phyloP scores from a whole-genome alignment of 2,113 vertebrate genomes.

The Eonycteris spelaea region DNA sequence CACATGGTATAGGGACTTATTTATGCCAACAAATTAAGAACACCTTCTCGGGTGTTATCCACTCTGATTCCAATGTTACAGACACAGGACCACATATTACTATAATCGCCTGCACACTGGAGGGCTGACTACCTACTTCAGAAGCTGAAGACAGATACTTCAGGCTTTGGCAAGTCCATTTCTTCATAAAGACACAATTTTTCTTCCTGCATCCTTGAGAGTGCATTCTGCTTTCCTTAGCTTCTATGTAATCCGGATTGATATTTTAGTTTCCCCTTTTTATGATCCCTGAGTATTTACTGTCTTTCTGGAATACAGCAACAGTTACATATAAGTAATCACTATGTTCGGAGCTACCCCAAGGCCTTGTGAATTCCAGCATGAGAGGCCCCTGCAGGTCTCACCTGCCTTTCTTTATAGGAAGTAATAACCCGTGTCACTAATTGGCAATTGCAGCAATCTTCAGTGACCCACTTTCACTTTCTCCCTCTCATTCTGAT shows the following conservation, averaged over 20 bases:
- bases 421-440: background rate
- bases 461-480: background rate
- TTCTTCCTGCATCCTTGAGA: background rate
- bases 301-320: conserved; percentile 2
- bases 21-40: background rate
- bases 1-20: background rate
- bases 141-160: background rate
- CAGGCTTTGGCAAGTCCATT: background rate
- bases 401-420: background rate
- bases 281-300: background rate
- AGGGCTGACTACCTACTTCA: background rate
- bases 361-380: background rate
- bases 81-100: background rate
- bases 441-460: background rate
- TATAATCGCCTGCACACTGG: background rate
- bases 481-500: background rate
- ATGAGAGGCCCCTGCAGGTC: background rate
- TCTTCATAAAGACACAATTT: background rate
- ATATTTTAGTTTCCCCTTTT: background rate
- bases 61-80: background rate
- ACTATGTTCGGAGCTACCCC: background rate
- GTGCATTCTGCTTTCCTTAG: background rate
- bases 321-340: background rate
- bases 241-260: background rate
- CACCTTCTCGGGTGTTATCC: background rate